Base-by-base conservation (phyloP, 37 sponge, comb jelly and placozoan species). In the Halichondria panicea region DNA sequence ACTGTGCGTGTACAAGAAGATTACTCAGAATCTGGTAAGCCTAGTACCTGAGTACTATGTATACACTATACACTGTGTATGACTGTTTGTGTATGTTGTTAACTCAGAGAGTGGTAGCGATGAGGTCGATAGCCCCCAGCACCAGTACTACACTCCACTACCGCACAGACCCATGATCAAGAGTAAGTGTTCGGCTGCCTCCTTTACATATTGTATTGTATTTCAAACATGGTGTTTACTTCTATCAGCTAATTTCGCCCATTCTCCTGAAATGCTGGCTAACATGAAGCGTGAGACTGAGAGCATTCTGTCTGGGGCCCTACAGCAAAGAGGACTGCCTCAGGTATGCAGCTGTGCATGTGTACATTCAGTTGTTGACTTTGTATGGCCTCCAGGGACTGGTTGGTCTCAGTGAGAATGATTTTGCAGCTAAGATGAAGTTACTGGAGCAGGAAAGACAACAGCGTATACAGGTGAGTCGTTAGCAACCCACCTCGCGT, bases 361-460 rank as follows among this genome's bases (percentile, higher is more conserved):
- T 34, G 55, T 66, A 19, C 36, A 41, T 34, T 40, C 11, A 4
- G 33, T 8, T 71, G 35, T 43, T n/a, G 5, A 22, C 1, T 31
- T 30, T 43, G 55, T 34, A 45, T 22, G 24, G 15, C 13, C 0
- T 35, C 30, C 48, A 89, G 89, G 70, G 50, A 24, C 59, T 70
- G 21, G 55, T 21, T 60, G 84, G 84, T 6, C 18, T 89, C 63
- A 78, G 43, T 9, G 57, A 40, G 3, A 33, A 65, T 38, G 42
- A 68, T 34, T 79, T 74, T 71, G 79, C 83, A 40, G 55, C 68
- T 41, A 89, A 83, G 77, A 74, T 83, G 75, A 42, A 68, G 34
- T 12, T 55, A 19, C 79, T 89, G 18, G 25, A 63, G 28, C 55
- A 61, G 37, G 68, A 89, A 53, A 72, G 80, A 43, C 74, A 78